Conservation (phyloP, 2,888 invertebrate genomes). For the Nycteola revayana region DNA sequence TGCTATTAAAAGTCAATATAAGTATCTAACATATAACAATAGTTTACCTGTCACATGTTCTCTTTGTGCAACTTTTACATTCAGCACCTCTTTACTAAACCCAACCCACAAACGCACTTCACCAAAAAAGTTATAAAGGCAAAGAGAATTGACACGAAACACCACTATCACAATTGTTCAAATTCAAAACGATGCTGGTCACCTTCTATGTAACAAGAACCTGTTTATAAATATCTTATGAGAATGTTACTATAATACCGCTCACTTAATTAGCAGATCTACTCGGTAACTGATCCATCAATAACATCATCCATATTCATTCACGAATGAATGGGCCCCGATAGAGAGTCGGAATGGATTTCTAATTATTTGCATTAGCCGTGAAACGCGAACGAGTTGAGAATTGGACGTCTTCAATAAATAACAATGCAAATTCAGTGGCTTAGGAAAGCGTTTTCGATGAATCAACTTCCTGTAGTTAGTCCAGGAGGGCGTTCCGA, state of each 20-base stretch:
- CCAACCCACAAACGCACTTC: slow-evolving; percentile 1
- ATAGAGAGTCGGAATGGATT: slow-evolving; percentile 32
- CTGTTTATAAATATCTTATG: too few relatives aligned
- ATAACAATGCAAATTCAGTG: slow-evolving; percentile 33
- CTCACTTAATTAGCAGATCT: slow-evolving; percentile 17
- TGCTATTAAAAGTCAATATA: slow-evolving; percentile 2
- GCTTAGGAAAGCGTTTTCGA: slow-evolving; percentile 28
- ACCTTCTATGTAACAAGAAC: too few relatives aligned
- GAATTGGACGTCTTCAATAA: slow-evolving; percentile 31
- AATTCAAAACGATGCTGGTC: too few relatives aligned
- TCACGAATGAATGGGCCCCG: slow-evolving; percentile 24
- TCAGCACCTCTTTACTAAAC: slow-evolving; percentile 19
- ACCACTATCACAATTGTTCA: too few relatives aligned
- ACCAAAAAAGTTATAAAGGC: too few relatives aligned
- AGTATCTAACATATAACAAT: too few relatives aligned
- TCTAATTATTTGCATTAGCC: slow-evolving; percentile 37
- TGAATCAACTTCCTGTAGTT: slow-evolving; percentile 39
- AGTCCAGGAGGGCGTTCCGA: slow-evolving; percentile 48
- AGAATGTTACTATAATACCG: too few relatives aligned
- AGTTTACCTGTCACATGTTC: too few relatives aligned
- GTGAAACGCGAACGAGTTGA: slow-evolving; percentile 16
- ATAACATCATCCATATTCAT: slow-evolving; percentile 34
- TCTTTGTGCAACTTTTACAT: slow-evolving; percentile 23
- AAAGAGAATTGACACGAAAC: too few relatives aligned
- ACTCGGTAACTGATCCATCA: slow-evolving; percentile 8